Conservation (phyloP, 1,140 invertebrate species). For the Drosophila neocordata region DNA sequence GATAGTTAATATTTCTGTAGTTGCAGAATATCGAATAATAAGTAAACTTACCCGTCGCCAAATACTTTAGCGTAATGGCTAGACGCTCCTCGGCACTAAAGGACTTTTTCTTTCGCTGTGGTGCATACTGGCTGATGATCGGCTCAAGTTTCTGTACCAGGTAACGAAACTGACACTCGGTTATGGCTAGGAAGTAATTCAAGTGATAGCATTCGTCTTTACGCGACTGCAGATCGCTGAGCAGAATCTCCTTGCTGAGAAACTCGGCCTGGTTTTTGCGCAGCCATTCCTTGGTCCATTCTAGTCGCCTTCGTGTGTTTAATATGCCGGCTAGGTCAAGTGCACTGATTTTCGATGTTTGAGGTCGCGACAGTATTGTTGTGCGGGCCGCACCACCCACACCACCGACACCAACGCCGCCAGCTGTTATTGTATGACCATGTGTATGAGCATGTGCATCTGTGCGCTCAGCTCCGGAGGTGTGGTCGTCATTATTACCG, state of each 20-base stretch:
- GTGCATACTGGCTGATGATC: slow-evolving; percentile 76
- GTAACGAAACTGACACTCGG: slow-evolving; percentile 77
- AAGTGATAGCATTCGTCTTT: slow-evolving; percentile 80
- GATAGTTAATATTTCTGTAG: background rate
- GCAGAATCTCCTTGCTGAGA: slow-evolving; percentile 74
- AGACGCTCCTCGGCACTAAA: slow-evolving; percentile 80
- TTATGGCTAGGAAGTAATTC: slow-evolving; percentile 82
- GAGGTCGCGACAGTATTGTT: slow-evolving; percentile 59
- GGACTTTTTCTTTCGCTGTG: slow-evolving; percentile 78
- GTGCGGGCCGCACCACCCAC: slow-evolving; percentile 66
- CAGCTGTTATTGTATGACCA: slow-evolving; percentile 22
- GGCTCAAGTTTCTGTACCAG: slow-evolving; percentile 76
- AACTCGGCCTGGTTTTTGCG: slow-evolving; percentile 78
- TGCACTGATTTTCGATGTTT: slow-evolving; percentile 75
- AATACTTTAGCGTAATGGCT: slow-evolving; percentile 82
- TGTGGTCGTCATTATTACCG: slow-evolving; percentile 60
- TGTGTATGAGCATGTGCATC: slow-evolving; percentile 32
- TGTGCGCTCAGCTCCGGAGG: slow-evolving; percentile 50
- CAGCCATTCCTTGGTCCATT: slow-evolving; percentile 81
- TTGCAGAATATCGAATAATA: background rate
- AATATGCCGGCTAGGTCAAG: slow-evolving; percentile 74
- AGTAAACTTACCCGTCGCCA: slow-evolving; percentile 73
- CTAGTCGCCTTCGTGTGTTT: slow-evolving; percentile 68
- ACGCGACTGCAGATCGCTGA: slow-evolving; percentile 74
- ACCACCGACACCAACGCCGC: slow-evolving; percentile 24